Evolutionary conservation across 1,140 invertebrate species (phyloP), one percentile per base, ranked within the genome.

Genomic region (Drosophila seguyi): DNA sequence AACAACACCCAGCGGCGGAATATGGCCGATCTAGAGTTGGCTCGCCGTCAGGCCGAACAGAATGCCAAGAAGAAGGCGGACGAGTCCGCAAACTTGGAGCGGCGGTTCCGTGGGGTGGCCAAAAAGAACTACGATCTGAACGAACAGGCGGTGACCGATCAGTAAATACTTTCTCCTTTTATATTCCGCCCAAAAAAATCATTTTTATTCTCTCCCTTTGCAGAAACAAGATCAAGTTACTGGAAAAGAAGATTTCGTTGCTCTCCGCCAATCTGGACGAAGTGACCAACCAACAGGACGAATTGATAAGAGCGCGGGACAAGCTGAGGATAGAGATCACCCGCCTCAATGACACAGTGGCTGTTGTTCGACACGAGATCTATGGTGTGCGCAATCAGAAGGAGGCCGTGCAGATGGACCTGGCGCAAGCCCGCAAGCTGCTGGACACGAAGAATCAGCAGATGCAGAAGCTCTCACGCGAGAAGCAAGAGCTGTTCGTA

Each of bases 61-160:
- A 66, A 76, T 6, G 44, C 44, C 3, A 86, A 87, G n/a, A 86
- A 67, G 22, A 72, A 72, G 27, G 27, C 36, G 0, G 67, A 66
- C 6, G n/a, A 69, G 10, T 20, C 60, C 1, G 1, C 36, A 8
- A 2, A 56, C 36, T 22, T 86, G 8, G 67, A 53, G 22, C 69
- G 79, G 18, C 79, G 82, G 7, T 79, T 86, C 45, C 22, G 41
- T 11, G 63, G 57, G 29, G 8, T 86, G 22, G 20, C 52, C 25
- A 87, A 86, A 3, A 86, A 72, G 27, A 79, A 87, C 1, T 2
- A 5, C 0, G 75, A 87, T 0, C 38, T 68, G 1, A 48, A 16
- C 7, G 63, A 74, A 0, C 69, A 75, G 14, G 42, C 47, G 6
- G 0, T 44, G 14, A 0, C 22, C 1, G 2, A 58, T 5, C 47